Evolutionary conservation across 2,888 invertebrate species (phyloP).

Genomic region (Lobophora halterata): DNA sequence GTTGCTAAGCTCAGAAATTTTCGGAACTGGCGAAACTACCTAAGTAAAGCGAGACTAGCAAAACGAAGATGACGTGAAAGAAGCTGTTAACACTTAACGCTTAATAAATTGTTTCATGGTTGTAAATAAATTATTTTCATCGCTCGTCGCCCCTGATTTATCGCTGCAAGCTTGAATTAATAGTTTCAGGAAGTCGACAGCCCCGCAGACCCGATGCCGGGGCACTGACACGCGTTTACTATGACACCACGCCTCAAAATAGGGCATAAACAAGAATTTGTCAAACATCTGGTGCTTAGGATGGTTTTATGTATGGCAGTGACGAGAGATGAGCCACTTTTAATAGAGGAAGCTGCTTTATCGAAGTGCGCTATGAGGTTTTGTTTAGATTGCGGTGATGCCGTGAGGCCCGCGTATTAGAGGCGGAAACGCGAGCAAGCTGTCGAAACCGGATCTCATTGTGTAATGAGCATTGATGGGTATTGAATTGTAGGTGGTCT

Average conservation of each 20-base stretch:
- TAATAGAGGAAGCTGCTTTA: constrained; percentile 25
- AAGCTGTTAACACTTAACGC: constrained; percentile 48
- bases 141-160: constrained; percentile 54
- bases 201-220: constrained; percentile 28
- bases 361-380: constrained; percentile 17
- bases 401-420: constrained; percentile 3
- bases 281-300: constrained; percentile 27
- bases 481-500: constrained; percentile 8
- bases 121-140: constrained; percentile 58
- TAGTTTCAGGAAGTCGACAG: constrained; percentile 59
- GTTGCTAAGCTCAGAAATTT: constrained; percentile 5
- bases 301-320: constrained; percentile 25
- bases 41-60: constrained; percentile 10
- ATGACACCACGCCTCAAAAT: constrained; percentile 45
- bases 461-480: constrained; percentile 9
- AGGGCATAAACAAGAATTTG: constrained; percentile 38
- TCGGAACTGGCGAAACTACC: constrained; percentile 8
- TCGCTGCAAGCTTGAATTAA: constrained; percentile 52
- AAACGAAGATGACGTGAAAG: constrained; percentile 30
- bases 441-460: constrained; percentile 15
- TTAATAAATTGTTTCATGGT: constrained; percentile 51
- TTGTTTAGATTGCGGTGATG: constrained; percentile 11
- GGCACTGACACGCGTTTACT: constrained; percentile 36
- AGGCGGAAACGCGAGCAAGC: constrained; percentile 14
- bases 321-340: constrained; percentile 24